phyloP scores from a whole-genome alignment of 2,888 invertebrate genomes.

The Bimastos eiseni region DNA sequence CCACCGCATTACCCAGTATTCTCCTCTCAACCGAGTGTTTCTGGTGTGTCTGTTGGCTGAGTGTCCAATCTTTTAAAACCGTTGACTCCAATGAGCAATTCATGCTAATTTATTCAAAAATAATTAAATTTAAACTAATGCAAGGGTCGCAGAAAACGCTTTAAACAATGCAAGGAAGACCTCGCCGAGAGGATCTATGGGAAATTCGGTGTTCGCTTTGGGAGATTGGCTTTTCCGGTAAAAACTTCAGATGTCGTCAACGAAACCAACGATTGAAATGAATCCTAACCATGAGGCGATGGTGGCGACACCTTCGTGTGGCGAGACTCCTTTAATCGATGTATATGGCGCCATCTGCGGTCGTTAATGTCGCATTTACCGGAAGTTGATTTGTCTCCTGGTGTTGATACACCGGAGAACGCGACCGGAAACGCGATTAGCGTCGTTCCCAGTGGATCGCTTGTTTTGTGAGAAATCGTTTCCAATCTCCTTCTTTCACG shows the following conservation, averaged over 20 bases:
- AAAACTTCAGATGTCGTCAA: neutral
- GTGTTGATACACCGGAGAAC: neutral
- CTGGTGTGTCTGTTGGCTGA: neutral
- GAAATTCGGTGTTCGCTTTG: neutral
- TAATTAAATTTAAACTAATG: neutral
- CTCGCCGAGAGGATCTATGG: neutral
- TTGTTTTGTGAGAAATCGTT: neutral
- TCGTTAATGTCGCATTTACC: slow-evolving; percentile 5
- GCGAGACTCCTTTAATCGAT: neutral
- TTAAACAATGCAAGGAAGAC: neutral
- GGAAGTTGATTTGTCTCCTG: neutral
- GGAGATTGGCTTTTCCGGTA: neutral
- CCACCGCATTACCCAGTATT: neutral
- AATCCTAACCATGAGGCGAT: neutral
- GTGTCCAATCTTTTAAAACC: neutral
- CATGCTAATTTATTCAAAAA: neutral
- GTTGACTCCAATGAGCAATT: neutral
- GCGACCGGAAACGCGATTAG: neutral
- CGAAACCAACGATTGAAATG: neutral
- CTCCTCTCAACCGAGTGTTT: neutral
- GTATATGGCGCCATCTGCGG: neutral
- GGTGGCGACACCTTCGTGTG: neutral
- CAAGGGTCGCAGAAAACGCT: neutral
- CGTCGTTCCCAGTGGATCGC: neutral
- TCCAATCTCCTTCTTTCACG: neutral